A percentile compares a stretch with the other conserved stretches of the same genome.
Conservation (phyloP, 2,113 vertebrate genomes). For the Nothocercus julius region DNA sequence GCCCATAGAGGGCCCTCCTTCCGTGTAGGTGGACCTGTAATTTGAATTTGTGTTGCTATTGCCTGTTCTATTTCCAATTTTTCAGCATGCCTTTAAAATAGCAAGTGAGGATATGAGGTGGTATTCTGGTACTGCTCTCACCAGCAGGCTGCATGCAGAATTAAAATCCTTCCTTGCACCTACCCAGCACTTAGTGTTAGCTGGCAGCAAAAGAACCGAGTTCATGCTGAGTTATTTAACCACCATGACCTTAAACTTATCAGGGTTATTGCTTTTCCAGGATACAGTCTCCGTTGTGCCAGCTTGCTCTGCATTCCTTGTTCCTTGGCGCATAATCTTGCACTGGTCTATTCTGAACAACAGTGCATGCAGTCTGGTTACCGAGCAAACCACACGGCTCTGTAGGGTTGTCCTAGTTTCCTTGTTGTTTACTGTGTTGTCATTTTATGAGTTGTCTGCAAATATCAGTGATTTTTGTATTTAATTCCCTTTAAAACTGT, state of each 20-base stretch:
- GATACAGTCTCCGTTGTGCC: neutral
- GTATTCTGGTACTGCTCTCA: neutral
- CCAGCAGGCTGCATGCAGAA: neutral
- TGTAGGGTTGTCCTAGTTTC: neutral
- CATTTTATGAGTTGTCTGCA: fast-evolving
- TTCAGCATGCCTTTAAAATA: neutral
- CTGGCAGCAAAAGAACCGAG: neutral
- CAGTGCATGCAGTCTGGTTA: neutral
- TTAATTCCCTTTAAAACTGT: neutral
- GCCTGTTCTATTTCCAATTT: neutral
- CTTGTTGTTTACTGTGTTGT: neutral
- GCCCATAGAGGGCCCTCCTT: neutral
- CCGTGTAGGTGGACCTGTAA: neutral
- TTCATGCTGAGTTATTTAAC: neutral
- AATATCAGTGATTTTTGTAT: neutral
- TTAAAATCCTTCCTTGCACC: neutral
- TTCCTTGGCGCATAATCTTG: neutral
- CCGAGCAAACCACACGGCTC: neutral
- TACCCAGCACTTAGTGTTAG: neutral
- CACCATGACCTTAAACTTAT: neutral
- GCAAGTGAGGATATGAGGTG: fast-evolving
- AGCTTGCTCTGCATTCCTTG: neutral
- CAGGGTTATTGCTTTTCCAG: neutral
- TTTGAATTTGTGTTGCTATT: neutral
- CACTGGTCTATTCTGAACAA: neutral